Base-by-base conservation (phyloP, 2,113 vertebrate genomes). In the Phainopepla nitens region DNA sequence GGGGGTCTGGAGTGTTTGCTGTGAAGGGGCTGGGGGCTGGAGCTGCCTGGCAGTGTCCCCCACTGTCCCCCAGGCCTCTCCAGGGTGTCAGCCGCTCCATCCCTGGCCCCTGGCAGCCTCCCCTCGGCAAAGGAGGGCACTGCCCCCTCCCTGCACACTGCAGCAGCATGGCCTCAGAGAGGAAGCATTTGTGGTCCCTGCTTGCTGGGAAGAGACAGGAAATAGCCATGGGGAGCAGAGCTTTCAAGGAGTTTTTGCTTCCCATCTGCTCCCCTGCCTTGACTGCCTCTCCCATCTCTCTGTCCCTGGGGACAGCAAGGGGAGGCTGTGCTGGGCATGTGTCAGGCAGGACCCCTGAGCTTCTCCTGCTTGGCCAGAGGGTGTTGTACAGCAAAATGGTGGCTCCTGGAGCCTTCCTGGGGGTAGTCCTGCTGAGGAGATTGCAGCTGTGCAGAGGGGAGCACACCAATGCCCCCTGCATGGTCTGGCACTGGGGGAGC, bases 401-500 rank as follows among this genome's bases (percentile, higher is more conserved):
- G 90, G 82, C 96, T 97, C 53, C 70, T 65, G 88, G 91, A 89
- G 79, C 73, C 65, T 96, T 93, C 64, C 62, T 39, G 29, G 70
- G 87, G 83, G 58, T 49, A 33, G 85, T 88, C 86, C 73, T 8
- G 31, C 54, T 66, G 80, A 61, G 50, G 27, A n/a, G 82, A 82
- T 87, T 50, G 90, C 82, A 82, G 94, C 96, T 25, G 75, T 35
- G 86, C 86, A 44, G 89, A 72, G 71, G 73, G 89, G 82, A 44
- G 36, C 75, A 39, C 35, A 42, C 70, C 73, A 57, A 49, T 72
- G 90, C 58, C 68, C 53, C 39, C 53, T 35, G 75, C n/a, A 2
- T 0, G 3, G 11, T 1, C 25, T 73, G 62, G 66, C 6, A 1
- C 64, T 5, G 42, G 4, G 7, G 16, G 39, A 66, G 0, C 28